These are phyloP conservation scores for Polietes domitor DNA, from an alignment of 2,888 invertebrate genomes.

Conservation along the genomic window DNA sequence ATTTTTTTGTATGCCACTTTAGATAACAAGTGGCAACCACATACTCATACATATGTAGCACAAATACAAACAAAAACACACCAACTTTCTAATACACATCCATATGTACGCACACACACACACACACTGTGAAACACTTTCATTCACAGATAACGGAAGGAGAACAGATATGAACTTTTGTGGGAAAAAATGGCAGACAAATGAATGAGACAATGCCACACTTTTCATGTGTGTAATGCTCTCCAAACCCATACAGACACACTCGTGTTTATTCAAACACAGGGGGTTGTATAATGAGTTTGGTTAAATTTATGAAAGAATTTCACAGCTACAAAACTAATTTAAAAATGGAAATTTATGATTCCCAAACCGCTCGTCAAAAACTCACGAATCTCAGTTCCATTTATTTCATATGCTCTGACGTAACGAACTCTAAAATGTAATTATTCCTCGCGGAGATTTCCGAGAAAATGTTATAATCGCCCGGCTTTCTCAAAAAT, in stretches of 20 bases:
- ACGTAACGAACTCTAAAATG: too few species aligned
- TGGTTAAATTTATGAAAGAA: too few species aligned
- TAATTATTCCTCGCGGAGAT: too few species aligned
- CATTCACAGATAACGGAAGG: conserved; percentile 30
- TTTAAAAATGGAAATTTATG: too few species aligned
- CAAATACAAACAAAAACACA: conserved; percentile 13
- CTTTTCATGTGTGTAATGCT: conserved; percentile 29
- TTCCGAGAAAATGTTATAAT: too few species aligned
- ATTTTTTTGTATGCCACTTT: conserved; percentile 50
- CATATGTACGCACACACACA: neutral
- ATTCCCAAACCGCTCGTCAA: too few species aligned
- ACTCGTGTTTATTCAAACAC: neutral
- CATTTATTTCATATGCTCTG: too few species aligned
- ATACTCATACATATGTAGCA: neutral
- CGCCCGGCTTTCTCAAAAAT: too few species aligned
- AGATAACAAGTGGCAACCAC: conserved; percentile 55
- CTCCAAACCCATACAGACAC: conserved; percentile 11
- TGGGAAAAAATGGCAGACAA: conserved; percentile 45
- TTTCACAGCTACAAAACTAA: too few species aligned
- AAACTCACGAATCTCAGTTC: too few species aligned
- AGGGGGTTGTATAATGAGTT: conserved; percentile 8
- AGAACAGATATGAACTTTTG: conserved; percentile 10
- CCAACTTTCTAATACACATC: conserved; percentile 32
- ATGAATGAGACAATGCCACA: conserved; percentile 54
- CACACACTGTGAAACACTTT: conserved; percentile 33